phyloP scores from a whole-genome alignment of 1,140 invertebrate species.

The Conopomorpha cramerella region DNA sequence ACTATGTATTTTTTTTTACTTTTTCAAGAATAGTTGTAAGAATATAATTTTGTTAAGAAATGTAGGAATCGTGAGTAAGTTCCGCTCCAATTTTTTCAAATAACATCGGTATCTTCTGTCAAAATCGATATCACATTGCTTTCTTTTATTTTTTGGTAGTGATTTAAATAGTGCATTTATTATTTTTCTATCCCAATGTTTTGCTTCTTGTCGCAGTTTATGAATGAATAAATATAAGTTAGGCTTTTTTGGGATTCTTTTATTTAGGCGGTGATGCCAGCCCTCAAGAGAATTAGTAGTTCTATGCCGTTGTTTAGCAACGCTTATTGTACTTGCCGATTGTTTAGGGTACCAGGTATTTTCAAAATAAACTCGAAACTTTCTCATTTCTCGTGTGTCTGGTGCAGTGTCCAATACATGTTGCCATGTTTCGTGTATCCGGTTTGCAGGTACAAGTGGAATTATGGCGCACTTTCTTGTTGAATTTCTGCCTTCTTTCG shows the following conservation, averaged over 20 bases:
- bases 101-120: background rate
- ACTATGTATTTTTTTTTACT: too few relatives aligned
- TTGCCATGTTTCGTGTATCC: background rate
- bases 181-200: conserved; percentile 1
- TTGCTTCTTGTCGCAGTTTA: background rate
- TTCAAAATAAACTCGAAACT: background rate
- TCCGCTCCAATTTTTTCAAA: background rate
- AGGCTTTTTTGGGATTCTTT: background rate
- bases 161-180: background rate
- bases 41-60: background rate
- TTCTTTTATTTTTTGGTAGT: background rate
- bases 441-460: background rate
- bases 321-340: background rate
- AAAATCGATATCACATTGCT: background rate
- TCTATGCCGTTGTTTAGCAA: background rate
- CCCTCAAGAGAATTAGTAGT: conserved; percentile 1
- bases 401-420: background rate
- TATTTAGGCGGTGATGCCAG: conserved; percentile 1
- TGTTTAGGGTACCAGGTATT: background rate
- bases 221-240: background rate
- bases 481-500: background rate
- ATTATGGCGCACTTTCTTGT: background rate
- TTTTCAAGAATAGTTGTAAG: too few relatives aligned
- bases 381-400: background rate
- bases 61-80: background rate